Evolutionary conservation across 2,888 invertebrate species (phyloP).

Genomic region (Carcina quercana): DNA sequence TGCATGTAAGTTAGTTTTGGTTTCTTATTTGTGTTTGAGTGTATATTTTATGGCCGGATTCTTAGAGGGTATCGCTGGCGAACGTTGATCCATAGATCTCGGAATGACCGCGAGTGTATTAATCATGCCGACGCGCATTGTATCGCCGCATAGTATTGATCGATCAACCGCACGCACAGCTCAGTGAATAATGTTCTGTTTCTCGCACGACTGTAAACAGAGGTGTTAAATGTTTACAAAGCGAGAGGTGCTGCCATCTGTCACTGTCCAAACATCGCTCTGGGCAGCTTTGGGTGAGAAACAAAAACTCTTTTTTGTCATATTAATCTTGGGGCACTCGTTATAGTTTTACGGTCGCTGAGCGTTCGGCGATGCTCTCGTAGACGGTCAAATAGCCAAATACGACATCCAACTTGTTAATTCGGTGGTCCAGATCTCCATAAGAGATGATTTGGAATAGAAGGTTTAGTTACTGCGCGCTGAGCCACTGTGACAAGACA

Average conservation of each 20-base stretch:
- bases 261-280: conserved; percentile 44
- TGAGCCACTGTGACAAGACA: too few relatives aligned
- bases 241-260: conserved; percentile 41
- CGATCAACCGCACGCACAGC: conserved; percentile 14
- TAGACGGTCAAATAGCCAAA: too few relatives aligned
- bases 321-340: conserved; percentile 16
- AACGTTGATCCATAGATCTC: conserved; percentile 28
- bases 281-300: conserved; percentile 14
- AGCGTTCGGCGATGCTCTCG: too few relatives aligned
- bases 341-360: too few relatives aligned
- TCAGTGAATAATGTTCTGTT: conserved; percentile 20
- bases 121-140: conserved; percentile 45
- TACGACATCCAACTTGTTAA: too few relatives aligned
- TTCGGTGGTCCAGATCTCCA: too few relatives aligned
- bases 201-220: conserved; percentile 20
- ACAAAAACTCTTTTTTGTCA: conserved; percentile 25
- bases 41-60: conserved; percentile 58
- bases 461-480: too few relatives aligned
- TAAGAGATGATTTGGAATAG: too few relatives aligned
- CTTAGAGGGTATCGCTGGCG: conserved; percentile 28
- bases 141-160: conserved; percentile 22
- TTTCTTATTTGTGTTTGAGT: conserved; percentile 30
- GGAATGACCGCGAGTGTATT: conserved; percentile 35
- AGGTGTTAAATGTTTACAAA: conserved; percentile 59
- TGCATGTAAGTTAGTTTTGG: background rate